Conservation (phyloP, 2,888 invertebrate genomes). For the Slavum lentiscoides region DNA sequence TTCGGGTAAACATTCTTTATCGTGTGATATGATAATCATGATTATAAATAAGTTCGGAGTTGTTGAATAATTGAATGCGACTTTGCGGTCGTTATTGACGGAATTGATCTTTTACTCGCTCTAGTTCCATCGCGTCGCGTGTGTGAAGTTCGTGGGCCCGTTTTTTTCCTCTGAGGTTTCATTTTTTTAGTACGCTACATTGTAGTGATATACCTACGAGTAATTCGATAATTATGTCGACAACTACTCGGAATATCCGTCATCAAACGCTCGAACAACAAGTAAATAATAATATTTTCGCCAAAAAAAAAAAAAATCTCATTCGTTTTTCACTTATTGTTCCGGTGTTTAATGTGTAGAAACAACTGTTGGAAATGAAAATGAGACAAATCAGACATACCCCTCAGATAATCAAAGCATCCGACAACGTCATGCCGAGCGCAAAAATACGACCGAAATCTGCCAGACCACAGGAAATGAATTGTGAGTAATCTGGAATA, state of each 20-base stretch:
- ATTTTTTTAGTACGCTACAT: not conserved
- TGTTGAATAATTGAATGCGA: not conserved
- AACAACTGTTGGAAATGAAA: conserved; percentile 85
- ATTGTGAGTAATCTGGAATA: conserved; percentile 62
- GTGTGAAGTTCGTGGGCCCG: not conserved
- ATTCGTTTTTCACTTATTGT: not conserved
- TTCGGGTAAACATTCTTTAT: not conserved
- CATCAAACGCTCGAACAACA: conserved; percentile 88
- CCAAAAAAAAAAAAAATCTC: not conserved
- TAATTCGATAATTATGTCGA: conserved; percentile 19
- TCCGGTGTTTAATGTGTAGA: conserved; percentile 63
- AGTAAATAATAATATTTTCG: conserved; percentile 63
- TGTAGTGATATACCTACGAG: not conserved
- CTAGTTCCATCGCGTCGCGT: not conserved
- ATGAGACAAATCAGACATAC: conserved; percentile 84
- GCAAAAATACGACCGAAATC: conserved; percentile 55
- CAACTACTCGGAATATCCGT: conserved; percentile 63
- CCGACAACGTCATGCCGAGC: conserved; percentile 63
- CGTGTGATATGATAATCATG: not conserved
- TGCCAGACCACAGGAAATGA: conserved; percentile 65
- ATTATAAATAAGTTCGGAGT: not conserved
- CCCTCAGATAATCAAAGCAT: conserved; percentile 84
- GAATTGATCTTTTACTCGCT: conserved; percentile 4
- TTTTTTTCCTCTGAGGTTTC: not conserved
- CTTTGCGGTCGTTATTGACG: conserved; percentile 1